Base-by-base conservation (phyloP, 2,113 vertebrate genomes). In the Syngnathus floridae region DNA sequence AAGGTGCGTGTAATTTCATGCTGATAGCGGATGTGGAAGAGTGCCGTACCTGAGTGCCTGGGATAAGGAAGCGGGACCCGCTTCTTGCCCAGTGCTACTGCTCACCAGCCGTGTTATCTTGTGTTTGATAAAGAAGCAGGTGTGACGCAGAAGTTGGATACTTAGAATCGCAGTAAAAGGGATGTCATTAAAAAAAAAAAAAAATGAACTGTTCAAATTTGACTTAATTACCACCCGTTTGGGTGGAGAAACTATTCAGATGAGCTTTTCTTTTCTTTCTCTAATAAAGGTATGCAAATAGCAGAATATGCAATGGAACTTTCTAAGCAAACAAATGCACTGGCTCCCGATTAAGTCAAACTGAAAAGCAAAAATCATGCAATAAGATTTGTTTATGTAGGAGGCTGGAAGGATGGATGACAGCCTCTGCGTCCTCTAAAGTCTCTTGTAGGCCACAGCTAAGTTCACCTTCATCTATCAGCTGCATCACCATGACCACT, bases 391-490 rank as follows among this genome's bases (percentile, higher is more conserved):
- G 59, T 45, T 64, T 55, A 80, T 74, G 83, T 81, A 79, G 83
- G 82, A 69, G 83, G 75, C 76, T 64, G 2, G 35, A 66, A 86
- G 81, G 81, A 87, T 88, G 84, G 86, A 88, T 87, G 84, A 80
- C 70, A 70, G 72, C 72, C 73, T 67, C 77, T 38, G 66, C 83
- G 87, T 87, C 87, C 87, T 87, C 84, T 84, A 85, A 80, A 82
- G 76, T 86, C 75, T 77, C 77, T 68, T 48, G 77, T 73, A 77
- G 79, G 79, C 82, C 82, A 71, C 66, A 79, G 83, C 76, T 21
- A 69, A 77, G 84, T 84, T 90, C 86, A 90, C 87, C 88, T 88
- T 88, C 87, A 86, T 89, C 80, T 88, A 88, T 87, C 87, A 85
- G 81, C 67, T 21, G 76, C 79, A 80, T 85, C 75, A 64, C 77